These are phyloP conservation scores for Dendrocincla tyrannina DNA, from an alignment of 2,797 vertebrate genomes.

Conservation along the genomic window DNA sequence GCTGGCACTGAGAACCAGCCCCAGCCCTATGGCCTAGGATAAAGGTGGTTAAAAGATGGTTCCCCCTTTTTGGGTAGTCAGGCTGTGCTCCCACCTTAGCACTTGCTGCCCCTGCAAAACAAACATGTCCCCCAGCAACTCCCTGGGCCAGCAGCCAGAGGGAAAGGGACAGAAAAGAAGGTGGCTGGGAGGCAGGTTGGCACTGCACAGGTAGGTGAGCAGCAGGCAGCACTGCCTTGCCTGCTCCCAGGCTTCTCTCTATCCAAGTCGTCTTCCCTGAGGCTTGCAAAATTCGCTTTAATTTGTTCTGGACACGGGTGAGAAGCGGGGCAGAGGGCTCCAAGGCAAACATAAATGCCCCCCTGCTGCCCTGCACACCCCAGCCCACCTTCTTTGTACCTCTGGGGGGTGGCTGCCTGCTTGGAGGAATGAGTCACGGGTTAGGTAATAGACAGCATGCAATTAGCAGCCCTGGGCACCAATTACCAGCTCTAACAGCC, in stretches of 20 bases:
- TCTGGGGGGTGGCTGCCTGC: neutral
- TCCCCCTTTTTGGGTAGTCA: neutral
- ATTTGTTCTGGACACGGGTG: neutral
- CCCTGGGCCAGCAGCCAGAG: neutral
- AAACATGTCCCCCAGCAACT: neutral
- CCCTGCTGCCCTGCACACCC: neutral
- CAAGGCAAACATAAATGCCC: conserved; percentile 6
- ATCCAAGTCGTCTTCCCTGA: neutral
- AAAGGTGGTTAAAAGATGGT: neutral
- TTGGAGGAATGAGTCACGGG: conserved; percentile 12
- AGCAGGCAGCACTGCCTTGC: neutral
- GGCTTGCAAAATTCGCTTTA: neutral
- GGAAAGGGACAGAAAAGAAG: neutral
- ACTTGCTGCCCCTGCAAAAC: neutral
- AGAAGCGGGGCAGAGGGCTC: neutral
- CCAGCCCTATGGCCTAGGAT: neutral
- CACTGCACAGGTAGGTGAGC: neutral
- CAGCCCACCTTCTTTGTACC: neutral
- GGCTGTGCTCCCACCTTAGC: neutral
- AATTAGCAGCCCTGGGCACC: conserved; percentile 46
- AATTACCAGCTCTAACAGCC: conserved; percentile 40
- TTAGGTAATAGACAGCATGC: conserved; percentile 35
- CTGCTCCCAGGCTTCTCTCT: neutral
- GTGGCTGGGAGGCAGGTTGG: neutral
- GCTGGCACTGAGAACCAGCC: neutral